Base-by-base conservation (phyloP, 2,797 vertebrate species). In the Buphagus erythrorhynchus region DNA sequence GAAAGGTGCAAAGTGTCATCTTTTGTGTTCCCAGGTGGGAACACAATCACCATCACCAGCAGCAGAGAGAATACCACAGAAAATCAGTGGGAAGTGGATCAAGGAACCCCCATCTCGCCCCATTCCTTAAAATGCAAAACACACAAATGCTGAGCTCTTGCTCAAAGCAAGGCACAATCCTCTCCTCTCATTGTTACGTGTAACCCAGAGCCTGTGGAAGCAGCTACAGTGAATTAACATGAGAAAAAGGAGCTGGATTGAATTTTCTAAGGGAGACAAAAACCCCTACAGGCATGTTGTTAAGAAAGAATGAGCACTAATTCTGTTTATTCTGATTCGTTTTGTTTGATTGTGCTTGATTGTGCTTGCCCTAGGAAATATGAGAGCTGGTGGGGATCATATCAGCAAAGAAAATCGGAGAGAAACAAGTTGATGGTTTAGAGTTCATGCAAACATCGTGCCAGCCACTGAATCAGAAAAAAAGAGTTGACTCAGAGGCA, bases 211-310 rank as follows among this genome's bases (percentile, higher is more conserved):
- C 24, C 72, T 45, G 17, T 54, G 57, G 49, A 74, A 73, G 67
- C 48, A 74, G 55, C 73, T 46, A 73, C 28, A 89, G 65, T n/a
- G 61, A 93, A 79, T 67, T 40, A 74, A 69, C 31, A 13, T 9
- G 51, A 75, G 43, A 61, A 80, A 82, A 74, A 89, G 45, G 48
- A 89, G 36, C 45, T 82, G 92, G 80, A 68, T 3, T 89, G 75
- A 83, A 88, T 89, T 75, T 89, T 35, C n/a, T 77, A 87, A 91
- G 3, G 16, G n/a, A 93, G 48, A 54, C 51, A 87, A 90, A 89
- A 86, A 16, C 24, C 63, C 22, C 9, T 26, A 63, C 33, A 86
- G 54, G 51, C 35, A 38, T 16, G 33, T 35, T 67, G 68, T 85
- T 89, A 86, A 68, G 52, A 74, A 91, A 85, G 74, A 95, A 88